These are phyloP conservation scores for Carduelis carduelis DNA, from an alignment of 2,797 vertebrate genomes.

Conservation along the genomic window DNA sequence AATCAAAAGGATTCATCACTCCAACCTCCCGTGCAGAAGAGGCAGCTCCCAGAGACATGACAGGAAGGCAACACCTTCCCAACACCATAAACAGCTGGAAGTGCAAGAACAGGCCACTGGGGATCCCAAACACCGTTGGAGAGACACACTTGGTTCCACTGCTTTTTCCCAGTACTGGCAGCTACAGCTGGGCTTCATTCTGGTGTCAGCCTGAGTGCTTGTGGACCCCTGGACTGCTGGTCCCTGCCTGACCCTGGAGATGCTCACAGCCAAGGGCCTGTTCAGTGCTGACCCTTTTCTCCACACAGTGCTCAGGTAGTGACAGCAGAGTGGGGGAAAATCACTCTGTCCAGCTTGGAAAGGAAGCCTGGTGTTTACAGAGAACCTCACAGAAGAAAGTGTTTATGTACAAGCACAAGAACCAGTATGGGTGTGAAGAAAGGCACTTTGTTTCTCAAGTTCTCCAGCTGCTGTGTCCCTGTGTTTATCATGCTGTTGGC, in stretches of 20 bases:
- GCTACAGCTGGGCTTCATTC: background rate
- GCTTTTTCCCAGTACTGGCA: background rate
- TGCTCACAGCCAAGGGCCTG: background rate
- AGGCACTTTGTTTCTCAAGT: background rate
- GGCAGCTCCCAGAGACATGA: background rate
- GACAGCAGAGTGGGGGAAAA: background rate
- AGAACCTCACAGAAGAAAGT: rapidly evolving
- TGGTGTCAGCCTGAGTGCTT: background rate
- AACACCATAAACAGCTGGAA: background rate
- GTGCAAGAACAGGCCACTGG: background rate
- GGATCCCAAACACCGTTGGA: background rate
- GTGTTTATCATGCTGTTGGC: rapidly evolving
- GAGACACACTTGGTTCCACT: background rate
- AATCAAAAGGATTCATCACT: background rate
- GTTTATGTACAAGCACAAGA: background rate
- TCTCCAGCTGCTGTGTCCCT: background rate
- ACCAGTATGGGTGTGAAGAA: rapidly evolving
- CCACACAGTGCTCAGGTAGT: background rate
- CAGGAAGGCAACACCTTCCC: background rate
- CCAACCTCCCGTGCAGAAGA: background rate
- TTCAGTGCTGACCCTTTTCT: background rate
- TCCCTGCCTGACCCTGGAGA: background rate
- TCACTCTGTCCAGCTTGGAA: background rate
- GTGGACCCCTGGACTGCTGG: background rate
- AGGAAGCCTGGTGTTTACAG: background rate